Percentiles rank a stretch among this genome's conserved stretches.
These are phyloP conservation scores for Scomber scombrus DNA, from an alignment of 2,113 vertebrate species.

Conservation along the genomic window DNA sequence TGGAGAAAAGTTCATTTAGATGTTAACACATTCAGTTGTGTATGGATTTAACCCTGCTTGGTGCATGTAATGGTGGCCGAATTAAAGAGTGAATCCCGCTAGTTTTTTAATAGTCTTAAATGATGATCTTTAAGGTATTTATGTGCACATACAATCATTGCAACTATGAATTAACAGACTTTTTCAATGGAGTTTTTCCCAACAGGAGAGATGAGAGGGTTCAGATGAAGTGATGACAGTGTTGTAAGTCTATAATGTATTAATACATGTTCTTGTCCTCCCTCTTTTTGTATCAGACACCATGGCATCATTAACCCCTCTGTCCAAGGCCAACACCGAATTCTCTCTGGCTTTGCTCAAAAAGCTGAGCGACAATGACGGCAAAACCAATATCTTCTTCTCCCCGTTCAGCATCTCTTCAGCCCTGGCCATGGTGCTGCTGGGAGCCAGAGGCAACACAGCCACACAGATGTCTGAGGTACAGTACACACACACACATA, in stretches of 20 bases:
- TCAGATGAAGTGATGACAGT: neutral
- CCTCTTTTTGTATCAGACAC: slow-evolving; percentile 30
- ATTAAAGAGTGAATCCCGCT: too few species aligned
- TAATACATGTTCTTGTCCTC: too few species aligned
- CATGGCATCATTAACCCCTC: slow-evolving; percentile 61
- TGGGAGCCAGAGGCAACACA: slow-evolving; percentile 88
- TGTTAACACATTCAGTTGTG: too few species aligned
- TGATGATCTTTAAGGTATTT: neutral
- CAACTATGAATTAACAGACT: too few species aligned
- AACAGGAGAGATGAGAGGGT: neutral
- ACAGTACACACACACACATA: neutral
- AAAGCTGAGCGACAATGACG: slow-evolving; percentile 80
- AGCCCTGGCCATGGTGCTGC: slow-evolving; percentile 88
- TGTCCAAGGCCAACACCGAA: slow-evolving; percentile 83
- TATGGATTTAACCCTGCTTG: too few species aligned
- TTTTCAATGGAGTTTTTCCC: slow-evolving; percentile 1
- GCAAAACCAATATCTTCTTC: slow-evolving; percentile 85
- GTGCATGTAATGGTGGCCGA: too few species aligned
- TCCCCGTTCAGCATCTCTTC: slow-evolving; percentile 90
- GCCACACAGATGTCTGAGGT: slow-evolving; percentile 87
- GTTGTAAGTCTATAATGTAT: neutral
- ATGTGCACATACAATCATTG: too few species aligned
- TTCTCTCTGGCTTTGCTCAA: slow-evolving; percentile 88
- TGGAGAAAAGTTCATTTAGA: too few species aligned
- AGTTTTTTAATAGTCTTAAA: too few species aligned